These are phyloP conservation scores for Dilophus febrilis DNA, from an alignment of 2,888 invertebrate species.

Conservation along the genomic window DNA sequence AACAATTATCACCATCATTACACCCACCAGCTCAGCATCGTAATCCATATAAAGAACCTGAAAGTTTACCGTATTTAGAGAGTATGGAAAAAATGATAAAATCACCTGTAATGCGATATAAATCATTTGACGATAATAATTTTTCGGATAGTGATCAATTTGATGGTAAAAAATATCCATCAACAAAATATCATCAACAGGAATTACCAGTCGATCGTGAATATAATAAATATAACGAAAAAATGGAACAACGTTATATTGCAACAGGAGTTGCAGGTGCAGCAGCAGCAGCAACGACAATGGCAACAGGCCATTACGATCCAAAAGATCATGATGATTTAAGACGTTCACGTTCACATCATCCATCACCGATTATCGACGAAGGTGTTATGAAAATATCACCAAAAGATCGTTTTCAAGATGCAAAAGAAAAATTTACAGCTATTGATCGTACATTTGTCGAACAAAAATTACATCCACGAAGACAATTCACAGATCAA, in stretches of 20 bases:
- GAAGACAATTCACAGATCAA: background rate
- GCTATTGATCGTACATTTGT: constrained; percentile 43
- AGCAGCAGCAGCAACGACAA: too few relatives aligned
- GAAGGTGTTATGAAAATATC: constrained; percentile 22
- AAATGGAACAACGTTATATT: too few relatives aligned
- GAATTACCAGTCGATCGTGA: too few relatives aligned
- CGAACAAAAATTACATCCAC: background rate
- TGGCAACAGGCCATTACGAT: too few relatives aligned
- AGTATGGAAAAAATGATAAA: constrained; percentile 31
- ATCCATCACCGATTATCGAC: background rate
- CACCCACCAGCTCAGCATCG: constrained; percentile 12
- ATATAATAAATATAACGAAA: too few relatives aligned
- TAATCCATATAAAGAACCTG: constrained; percentile 29
- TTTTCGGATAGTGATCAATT: background rate
- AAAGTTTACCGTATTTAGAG: constrained; percentile 29
- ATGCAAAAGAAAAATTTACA: constrained; percentile 73
- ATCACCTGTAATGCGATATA: constrained; percentile 28
- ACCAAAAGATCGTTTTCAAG: constrained; percentile 65
- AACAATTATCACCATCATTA: background rate
- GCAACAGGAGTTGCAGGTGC: too few relatives aligned
- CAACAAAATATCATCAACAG: background rate
- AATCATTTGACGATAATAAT: constrained; percentile 17
- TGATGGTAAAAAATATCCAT: too few relatives aligned
- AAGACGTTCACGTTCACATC: constrained; percentile 6
- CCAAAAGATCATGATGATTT: background rate